Evolutionary conservation across 2,113 vertebrate genomes (phyloP), one percentile per base, ranked within the genome.

Genomic region (Calonectris borealis): DNA sequence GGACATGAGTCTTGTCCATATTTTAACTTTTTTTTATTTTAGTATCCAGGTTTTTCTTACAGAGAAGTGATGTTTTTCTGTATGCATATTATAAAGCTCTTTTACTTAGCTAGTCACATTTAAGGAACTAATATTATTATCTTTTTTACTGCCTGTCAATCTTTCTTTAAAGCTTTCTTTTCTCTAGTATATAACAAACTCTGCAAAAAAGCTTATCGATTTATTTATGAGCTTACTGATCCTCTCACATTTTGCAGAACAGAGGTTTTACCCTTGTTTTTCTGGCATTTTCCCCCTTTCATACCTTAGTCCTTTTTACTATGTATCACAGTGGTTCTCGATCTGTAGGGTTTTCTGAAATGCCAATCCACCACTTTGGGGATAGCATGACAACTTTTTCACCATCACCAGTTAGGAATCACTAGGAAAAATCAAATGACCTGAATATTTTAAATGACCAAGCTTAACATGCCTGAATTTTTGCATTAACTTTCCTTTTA

Each of bases 1-100:
- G 8, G 16, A 60, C 6, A 10, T 46, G 22, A 22, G 0, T 62
- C 9, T 85, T 85, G 14, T 0, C 6, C 1, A 4, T 70, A 51
- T 55, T 46, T 80, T 71, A 3, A 13, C 55, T 48, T n/a, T 3
- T 1, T 68, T 58, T 72, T 66, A 24, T 65, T 86, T 81, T 58
- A 40, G 4, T 20, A 38, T 1, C 1, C 3, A 18, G 20, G 7
- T 90, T 73, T 90, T 69, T 80, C 34, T 76, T 65, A 68, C 10
- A 55, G 24, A 69, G 48, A 68, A 88, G 20, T 60, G 0, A 31
- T 80, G 4, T 2, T 87, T 96, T 75, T 78, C n/a, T 62, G 7
- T 25, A 61, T 69, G 5, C 6, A 34, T 82, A 46, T 52, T 49
- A 40, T 40, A 48, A 90, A 82, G 2, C 1, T 31, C 10, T 76